A percentile compares a stretch with the other conserved stretches of the same genome.
Evolutionary conservation across 2,113 vertebrate genomes (phyloP).

Genomic region (Actenoides hombroni): DNA sequence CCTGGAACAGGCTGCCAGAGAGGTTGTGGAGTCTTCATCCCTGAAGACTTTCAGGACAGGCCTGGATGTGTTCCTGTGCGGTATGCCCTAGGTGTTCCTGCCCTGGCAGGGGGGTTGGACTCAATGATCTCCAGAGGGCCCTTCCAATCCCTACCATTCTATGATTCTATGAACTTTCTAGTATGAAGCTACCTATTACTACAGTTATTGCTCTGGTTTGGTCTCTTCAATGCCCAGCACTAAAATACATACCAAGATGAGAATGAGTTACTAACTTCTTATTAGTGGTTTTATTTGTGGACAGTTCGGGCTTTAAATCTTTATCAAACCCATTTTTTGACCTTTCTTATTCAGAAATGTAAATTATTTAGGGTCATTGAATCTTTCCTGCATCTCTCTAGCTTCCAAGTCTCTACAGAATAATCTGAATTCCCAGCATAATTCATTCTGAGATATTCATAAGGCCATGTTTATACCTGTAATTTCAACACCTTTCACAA

Average conservation of each 20-base stretch:
- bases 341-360: not conserved
- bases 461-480: not conserved
- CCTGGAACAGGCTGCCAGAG: too few relatives aligned
- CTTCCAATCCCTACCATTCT: too few relatives aligned
- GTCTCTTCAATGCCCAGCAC: not conserved
- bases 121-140: too few relatives aligned
- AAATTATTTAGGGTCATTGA: not conserved
- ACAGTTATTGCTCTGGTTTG: not conserved
- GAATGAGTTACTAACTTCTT: not conserved
- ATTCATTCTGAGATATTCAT: not conserved
- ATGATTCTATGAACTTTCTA: not conserved
- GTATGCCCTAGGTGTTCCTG: too few relatives aligned
- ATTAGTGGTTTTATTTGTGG: not conserved
- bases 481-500: not conserved
- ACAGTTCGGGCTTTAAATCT: not conserved
- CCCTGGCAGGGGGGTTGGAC: too few relatives aligned
- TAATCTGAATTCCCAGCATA: not conserved
- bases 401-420: not conserved
- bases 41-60: too few relatives aligned
- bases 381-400: not conserved
- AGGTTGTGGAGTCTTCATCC: too few relatives aligned
- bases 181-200: not conserved
- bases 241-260: not conserved
- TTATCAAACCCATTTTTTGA: not conserved
- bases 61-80: too few relatives aligned